Evolutionary conservation across 1,140 invertebrate species (phyloP).

Genomic region (Ctenoplectra terminalis): DNA sequence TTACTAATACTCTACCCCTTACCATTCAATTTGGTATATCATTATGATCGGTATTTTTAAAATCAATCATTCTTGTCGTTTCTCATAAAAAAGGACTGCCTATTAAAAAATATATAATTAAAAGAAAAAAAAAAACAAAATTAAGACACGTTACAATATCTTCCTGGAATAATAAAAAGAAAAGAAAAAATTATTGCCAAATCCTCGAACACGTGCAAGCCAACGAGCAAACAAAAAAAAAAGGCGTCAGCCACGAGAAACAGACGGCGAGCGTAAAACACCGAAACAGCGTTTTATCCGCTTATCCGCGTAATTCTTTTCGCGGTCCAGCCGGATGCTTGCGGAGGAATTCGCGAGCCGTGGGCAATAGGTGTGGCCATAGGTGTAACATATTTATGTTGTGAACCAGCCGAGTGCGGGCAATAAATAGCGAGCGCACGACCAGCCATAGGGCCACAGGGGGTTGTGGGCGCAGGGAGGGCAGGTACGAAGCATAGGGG

Average conservation of each 20-base stretch:
- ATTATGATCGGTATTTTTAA: too few species aligned
- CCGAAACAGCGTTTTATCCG: conserved; percentile 25
- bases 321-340: conserved; percentile 28
- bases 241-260: background rate
- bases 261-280: background rate
- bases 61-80: too few species aligned
- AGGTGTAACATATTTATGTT: conserved; percentile 82
- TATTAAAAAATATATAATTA: background rate
- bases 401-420: conserved; percentile 81
- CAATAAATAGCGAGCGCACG: conserved; percentile 78
- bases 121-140: too few species aligned
- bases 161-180: background rate
- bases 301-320: conserved; percentile 60
- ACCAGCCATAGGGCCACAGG: conserved; percentile 23
- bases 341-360: conserved; percentile 70
- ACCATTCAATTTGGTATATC: too few species aligned
- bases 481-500: conserved; percentile 52
- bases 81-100: too few species aligned
- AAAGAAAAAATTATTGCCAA: background rate
- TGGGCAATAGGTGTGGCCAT: conserved; percentile 68
- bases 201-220: too few species aligned
- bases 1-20: too few species aligned
- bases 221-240: background rate
- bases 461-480: conserved; percentile 25
- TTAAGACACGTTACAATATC: too few species aligned